Evolutionary conservation across 92 coral and sea anemone species (phyloP).

Genomic region (Epizoanthus rinbou): DNA sequence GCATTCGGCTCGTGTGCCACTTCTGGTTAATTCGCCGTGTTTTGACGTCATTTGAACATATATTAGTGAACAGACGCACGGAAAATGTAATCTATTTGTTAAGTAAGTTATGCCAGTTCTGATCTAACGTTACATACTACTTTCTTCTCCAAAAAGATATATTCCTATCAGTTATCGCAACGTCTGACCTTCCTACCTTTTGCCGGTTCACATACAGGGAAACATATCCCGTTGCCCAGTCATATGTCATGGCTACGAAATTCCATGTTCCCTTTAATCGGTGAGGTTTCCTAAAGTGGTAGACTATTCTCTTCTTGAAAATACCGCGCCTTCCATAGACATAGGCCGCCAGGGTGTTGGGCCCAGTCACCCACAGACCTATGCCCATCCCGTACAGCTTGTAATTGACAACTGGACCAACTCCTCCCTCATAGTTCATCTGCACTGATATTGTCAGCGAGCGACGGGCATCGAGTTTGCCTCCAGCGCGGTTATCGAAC

Average conservation of each 20-base stretch:
- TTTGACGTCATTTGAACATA: no score
- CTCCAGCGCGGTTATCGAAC: constrained; percentile 61
- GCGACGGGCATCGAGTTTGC: constrained; percentile 69
- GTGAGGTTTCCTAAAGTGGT: constrained; percentile 22
- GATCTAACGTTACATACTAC: no score
- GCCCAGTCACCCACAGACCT: constrained; percentile 66
- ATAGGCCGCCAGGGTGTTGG: constrained; percentile 53
- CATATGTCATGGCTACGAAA: constrained; percentile 74
- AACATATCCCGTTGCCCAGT: constrained; percentile 58
- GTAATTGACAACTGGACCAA: constrained; percentile 81
- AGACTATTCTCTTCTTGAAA: constrained; percentile 52
- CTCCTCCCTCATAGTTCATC: constrained; percentile 54
- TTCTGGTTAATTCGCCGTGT: no score
- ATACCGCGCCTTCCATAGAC: constrained; percentile 62
- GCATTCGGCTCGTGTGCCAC: no score
- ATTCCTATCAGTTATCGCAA: background rate
- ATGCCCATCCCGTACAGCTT: constrained; percentile 69
- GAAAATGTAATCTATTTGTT: no score
- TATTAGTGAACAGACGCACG: no score
- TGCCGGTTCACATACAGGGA: constrained; percentile 67
- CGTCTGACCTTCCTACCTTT: constrained; percentile 45
- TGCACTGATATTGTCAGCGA: constrained; percentile 74
- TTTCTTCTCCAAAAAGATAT: no score
- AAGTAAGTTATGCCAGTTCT: no score
- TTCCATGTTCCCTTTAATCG: constrained; percentile 54